Conservation (phyloP, 2,888 invertebrate species). For the Sinopyrophorus schimmeli region DNA sequence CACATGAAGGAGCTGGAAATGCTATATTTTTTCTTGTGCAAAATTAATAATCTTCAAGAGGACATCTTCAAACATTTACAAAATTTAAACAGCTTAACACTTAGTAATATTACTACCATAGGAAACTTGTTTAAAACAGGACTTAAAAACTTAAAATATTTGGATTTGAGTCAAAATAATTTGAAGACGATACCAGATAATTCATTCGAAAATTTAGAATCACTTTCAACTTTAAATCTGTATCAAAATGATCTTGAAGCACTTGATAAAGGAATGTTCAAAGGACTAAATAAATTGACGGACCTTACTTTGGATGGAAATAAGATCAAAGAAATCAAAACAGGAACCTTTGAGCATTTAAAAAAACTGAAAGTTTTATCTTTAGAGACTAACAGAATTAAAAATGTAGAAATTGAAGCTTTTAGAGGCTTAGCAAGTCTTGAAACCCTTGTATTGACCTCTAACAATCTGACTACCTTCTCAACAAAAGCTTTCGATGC, state of each 20-base stretch:
- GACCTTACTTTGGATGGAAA: background rate
- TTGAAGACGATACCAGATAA: slow-evolving; percentile 1
- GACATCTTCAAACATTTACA: slow-evolving; percentile 3
- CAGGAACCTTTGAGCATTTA: slow-evolving; percentile 2
- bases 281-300: background rate
- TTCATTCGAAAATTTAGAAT: background rate
- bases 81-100: background rate
- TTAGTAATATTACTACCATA: background rate
- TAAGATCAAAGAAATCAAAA: background rate
- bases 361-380: background rate
- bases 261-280: background rate
- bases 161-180: slow-evolving; percentile 4
- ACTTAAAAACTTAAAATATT: background rate
- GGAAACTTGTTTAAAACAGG: background rate
- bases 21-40: too few relatives aligned
- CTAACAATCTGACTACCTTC: too few relatives aligned
- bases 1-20: too few relatives aligned
- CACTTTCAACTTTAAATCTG: background rate
- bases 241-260: background rate
- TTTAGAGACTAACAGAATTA: background rate
- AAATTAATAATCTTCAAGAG: background rate
- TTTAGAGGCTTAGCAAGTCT: background rate
- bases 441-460: too few relatives aligned
- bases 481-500: too few relatives aligned
- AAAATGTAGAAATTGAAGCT: background rate